Evolutionary conservation across 2,888 invertebrate genomes (phyloP).

Genomic region (Drosophila trichaetosa): DNA sequence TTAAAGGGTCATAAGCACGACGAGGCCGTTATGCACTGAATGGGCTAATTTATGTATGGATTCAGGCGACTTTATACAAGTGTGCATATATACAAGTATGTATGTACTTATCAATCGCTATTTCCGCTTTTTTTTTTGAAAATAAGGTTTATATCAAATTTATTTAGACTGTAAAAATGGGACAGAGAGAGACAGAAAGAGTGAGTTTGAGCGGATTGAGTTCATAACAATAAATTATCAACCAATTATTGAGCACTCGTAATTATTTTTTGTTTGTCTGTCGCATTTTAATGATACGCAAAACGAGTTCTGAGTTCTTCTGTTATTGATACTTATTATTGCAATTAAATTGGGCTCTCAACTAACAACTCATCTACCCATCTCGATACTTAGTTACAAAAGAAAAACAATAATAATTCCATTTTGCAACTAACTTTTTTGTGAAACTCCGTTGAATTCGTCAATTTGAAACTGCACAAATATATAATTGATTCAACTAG

Average conservation of each 20-base stretch:
- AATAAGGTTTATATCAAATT: slow-evolving; percentile 3
- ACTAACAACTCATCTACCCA: slow-evolving; percentile 11
- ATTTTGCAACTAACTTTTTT: slow-evolving; percentile 1
- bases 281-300: slow-evolving; percentile 20
- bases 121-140: slow-evolving; percentile 9
- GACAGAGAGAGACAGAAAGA: not conserved
- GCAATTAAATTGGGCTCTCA: slow-evolving; percentile 4
- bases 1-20: slow-evolving; percentile 58
- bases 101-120: not conserved
- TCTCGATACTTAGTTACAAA: slow-evolving; percentile 7
- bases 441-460: not conserved
- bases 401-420: not conserved
- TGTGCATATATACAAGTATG: too few relatives aligned
- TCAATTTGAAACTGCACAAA: not conserved
- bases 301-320: slow-evolving; percentile 11
- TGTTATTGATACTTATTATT: slow-evolving; percentile 20
- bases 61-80: not conserved
- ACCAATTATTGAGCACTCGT: slow-evolving; percentile 43
- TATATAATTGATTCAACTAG: not conserved
- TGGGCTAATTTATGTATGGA: slow-evolving; percentile 48
- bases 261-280: slow-evolving; percentile 18
- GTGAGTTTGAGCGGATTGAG: not conserved
- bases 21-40: slow-evolving; percentile 24
- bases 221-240: slow-evolving; percentile 49
- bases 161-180: not conserved